Evolutionary conservation across 1,140 invertebrate species (phyloP).

Genomic region (Trachymyrmex septentrionalis): DNA sequence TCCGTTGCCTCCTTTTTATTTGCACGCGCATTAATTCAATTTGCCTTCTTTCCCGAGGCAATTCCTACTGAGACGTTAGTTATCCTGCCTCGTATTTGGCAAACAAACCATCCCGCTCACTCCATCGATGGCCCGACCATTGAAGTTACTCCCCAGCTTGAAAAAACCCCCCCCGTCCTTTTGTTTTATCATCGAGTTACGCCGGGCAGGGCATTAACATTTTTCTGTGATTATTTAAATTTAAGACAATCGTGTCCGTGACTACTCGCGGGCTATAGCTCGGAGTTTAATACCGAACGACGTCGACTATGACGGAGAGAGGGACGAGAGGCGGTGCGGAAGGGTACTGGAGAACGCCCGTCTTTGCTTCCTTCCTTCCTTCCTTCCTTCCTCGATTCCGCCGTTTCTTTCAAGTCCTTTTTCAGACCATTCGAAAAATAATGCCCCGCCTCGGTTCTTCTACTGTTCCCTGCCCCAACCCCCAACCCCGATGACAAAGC

Average conservation of each 20-base stretch:
- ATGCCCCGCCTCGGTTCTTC: conserved; percentile 60
- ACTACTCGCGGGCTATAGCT: conserved; percentile 64
- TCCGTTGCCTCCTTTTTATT: conserved; percentile 70
- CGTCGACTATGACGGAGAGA: conserved; percentile 31
- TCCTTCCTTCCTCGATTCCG: conserved; percentile 2
- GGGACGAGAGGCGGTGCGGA: background rate
- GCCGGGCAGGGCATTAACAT: conserved; percentile 79
- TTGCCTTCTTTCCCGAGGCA: conserved; percentile 69
- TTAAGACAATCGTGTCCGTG: conserved; percentile 79
- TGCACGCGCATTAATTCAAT: conserved; percentile 79
- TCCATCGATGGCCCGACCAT: background rate
- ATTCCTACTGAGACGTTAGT: conserved; percentile 65
- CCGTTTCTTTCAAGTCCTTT: conserved; percentile 57
- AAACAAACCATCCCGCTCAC: conserved; percentile 18
- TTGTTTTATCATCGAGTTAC: conserved; percentile 83
- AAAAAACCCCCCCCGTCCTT: conserved; percentile 70
- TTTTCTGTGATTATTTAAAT: conserved; percentile 84
- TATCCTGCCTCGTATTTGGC: conserved; percentile 28
- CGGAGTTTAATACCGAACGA: conserved; percentile 67
- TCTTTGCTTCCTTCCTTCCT: conserved; percentile 8
- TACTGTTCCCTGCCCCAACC: background rate
- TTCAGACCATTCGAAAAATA: conserved; percentile 69
- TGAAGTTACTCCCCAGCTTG: conserved; percentile 49
- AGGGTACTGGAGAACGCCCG: background rate
- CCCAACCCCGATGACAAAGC: conserved; percentile 63